Conservation (phyloP, 2,888 invertebrate genomes). For the Peribatodes rhomboidaria region DNA sequence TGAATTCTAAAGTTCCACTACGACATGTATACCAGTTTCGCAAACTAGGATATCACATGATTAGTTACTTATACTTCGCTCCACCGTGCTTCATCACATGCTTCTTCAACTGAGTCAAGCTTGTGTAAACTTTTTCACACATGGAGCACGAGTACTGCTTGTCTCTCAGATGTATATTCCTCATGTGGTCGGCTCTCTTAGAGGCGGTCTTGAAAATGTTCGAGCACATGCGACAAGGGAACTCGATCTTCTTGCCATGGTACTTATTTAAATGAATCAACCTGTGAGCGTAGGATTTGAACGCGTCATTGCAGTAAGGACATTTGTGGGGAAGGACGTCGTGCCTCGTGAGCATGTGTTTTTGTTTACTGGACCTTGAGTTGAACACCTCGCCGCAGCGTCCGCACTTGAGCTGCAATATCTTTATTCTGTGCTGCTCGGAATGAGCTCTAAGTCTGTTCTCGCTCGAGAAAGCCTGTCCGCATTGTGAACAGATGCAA, state of each 20-base stretch:
- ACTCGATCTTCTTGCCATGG: constrained; percentile 71
- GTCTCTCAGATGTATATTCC: constrained; percentile 55
- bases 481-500: constrained; percentile 75
- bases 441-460: constrained; percentile 25
- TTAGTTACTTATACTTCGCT: constrained; percentile 54
- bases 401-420: constrained; percentile 61
- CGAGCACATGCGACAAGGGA: constrained; percentile 71
- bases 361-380: constrained; percentile 60
- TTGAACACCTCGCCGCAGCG: constrained; percentile 69
- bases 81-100: constrained; percentile 73
- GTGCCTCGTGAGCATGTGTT: constrained; percentile 65
- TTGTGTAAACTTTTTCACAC: constrained; percentile 25
- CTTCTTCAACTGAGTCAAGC: constrained; percentile 56
- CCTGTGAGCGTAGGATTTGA: constrained; percentile 70
- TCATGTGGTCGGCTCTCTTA: constrained; percentile 69
- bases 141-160: constrained; percentile 27
- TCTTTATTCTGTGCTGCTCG: constrained; percentile 51
- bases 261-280: constrained; percentile 64
- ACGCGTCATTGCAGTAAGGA: constrained; percentile 67
- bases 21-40: no score
- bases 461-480: constrained; percentile 60
- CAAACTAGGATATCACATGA: neutral
- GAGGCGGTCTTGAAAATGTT: constrained; percentile 69
- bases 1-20: no score
- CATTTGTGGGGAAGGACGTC: constrained; percentile 56